Evolutionary conservation across 2,797 vertebrate species (phyloP), one percentile per base, ranked within the genome.

Genomic region (Leptatherina wallacei): DNA sequence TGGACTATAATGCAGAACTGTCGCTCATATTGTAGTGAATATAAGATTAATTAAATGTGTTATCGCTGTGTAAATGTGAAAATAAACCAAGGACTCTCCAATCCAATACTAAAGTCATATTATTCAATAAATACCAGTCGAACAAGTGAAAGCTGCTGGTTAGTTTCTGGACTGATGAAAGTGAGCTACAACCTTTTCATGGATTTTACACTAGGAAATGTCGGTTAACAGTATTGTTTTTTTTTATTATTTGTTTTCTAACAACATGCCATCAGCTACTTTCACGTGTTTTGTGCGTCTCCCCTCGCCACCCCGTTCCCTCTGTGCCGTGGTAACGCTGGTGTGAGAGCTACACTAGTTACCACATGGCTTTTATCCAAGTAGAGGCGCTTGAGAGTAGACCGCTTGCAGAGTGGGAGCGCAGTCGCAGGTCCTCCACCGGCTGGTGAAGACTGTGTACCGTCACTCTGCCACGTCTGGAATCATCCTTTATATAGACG

Each of bases 351-450:
- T 64, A 78, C 60, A 83, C 64, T 89, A 73, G 85, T 90, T 83
- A 84, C 89, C 89, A 90, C 83, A 87, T 95, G 93, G 93, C 94
- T 90, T 61, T 70, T 65, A 42, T 95, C 94, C 89, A 95, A 93
- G 75, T 87, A 69, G 89, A 93, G 94, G 95, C 90, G 93, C 93
- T 89, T 91, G 94, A 94, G 94, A 95, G 90, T 82, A 82, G 86
- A 88, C 81, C 88, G 86, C 92, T 88, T 68, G 85, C 79, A 91
- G 92, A 78, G 88, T 86, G 83, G 89, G 92, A 91, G 92, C 93
- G 93, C 95, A 95, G 89, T 94, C 80, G 93, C 93, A 89, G 90
- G 92, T 89, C 92, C 81, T 92, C 84, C 89, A 85, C 84, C 90
- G 93, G 65, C 88, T 82, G 87, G 90, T 86, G 90, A 82, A 81